These are phyloP conservation scores for Noctua fimbriata DNA, from an alignment of 2,888 invertebrate genomes.

Conservation along the genomic window DNA sequence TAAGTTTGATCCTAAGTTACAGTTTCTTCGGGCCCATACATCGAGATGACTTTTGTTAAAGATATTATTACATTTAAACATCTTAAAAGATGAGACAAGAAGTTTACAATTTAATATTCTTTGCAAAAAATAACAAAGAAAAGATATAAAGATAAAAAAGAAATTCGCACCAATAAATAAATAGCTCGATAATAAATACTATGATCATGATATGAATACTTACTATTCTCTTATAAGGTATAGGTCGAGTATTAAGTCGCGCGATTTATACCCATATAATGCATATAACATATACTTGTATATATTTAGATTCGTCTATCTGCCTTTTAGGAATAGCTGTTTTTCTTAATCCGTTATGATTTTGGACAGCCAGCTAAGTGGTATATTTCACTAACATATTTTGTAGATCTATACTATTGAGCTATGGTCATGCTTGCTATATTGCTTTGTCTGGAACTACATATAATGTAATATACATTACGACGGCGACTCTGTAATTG, in stretches of 20 bases:
- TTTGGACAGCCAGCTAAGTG: neutral
- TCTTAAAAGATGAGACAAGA: neutral
- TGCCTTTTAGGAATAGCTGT: neutral
- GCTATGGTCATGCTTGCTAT: neutral
- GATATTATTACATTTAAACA: neutral
- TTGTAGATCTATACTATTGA: neutral
- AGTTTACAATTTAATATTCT: slow-evolving; percentile 4
- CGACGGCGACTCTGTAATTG: slow-evolving; percentile 27
- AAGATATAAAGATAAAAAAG: slow-evolving; percentile 3
- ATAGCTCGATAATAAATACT: slow-evolving; percentile 24
- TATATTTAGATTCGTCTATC: neutral
- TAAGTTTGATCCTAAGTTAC: slow-evolving; percentile 3
- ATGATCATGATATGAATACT: slow-evolving; percentile 32
- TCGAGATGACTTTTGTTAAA: slow-evolving; percentile 21
- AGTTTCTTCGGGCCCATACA: slow-evolving; percentile 24
- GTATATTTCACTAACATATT: neutral
- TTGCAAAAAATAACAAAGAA: slow-evolving; percentile 25
- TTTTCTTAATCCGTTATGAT: neutral
- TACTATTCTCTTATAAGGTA: neutral
- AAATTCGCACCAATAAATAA: slow-evolving; percentile 48
- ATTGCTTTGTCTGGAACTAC: slow-evolving; percentile 24
- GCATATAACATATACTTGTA: neutral
- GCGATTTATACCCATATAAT: slow-evolving; percentile 13
- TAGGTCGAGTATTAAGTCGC: slow-evolving; percentile 15
- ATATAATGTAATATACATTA: neutral